A percentile compares a stretch with the other conserved stretches of the same genome.
Conservation (phyloP, 2,797 vertebrate species). For the Oceanodroma leucorhoa region DNA sequence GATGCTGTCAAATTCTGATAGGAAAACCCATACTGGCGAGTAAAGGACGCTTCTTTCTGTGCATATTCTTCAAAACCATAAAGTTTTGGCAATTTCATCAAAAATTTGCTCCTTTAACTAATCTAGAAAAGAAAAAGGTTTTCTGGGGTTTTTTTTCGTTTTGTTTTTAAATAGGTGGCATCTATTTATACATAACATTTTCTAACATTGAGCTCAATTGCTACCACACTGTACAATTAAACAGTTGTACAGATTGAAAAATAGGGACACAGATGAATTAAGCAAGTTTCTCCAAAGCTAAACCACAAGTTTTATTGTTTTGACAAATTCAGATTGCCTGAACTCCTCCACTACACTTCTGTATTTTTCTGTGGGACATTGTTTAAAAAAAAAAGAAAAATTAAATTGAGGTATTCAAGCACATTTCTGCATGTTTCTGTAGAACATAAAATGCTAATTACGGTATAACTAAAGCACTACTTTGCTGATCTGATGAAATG, state of each 20-base stretch:
- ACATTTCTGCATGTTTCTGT: background rate
- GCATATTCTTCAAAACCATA: background rate
- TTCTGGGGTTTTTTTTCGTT: rapidly evolving
- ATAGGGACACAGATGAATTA: background rate
- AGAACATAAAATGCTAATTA: background rate
- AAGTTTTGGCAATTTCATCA: background rate
- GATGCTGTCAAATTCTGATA: background rate
- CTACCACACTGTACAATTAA: background rate
- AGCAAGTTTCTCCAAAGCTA: background rate
- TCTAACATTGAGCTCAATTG: background rate
- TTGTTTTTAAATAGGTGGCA: background rate
- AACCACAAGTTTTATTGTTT: background rate
- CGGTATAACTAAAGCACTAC: background rate
- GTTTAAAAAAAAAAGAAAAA: background rate
- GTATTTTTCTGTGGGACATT: background rate
- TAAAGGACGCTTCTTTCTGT: background rate
- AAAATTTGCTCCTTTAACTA: background rate
- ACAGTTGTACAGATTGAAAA: background rate
- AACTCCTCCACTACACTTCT: background rate
- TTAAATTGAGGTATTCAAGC: background rate
- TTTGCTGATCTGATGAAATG: background rate
- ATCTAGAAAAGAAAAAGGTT: background rate
- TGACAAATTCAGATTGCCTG: background rate
- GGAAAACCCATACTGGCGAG: background rate
- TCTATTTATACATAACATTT: background rate